Percentiles rank a stretch among this genome's conserved stretches.
phyloP scores from a whole-genome alignment of 2,888 invertebrate genomes.

The Sinopyrophorus schimmeli region DNA sequence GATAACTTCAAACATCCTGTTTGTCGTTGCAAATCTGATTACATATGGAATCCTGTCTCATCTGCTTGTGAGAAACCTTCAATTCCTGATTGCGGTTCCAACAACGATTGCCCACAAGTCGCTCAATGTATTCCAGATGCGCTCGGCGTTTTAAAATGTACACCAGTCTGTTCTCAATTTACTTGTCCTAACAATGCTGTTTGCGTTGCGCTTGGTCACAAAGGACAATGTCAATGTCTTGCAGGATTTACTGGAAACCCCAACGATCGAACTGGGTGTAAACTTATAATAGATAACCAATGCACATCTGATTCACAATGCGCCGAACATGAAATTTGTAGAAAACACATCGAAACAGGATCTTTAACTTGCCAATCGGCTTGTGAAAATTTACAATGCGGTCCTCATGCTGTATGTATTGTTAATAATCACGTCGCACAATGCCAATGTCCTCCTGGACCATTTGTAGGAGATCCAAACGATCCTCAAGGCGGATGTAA shows the following conservation, averaged over 20 bases:
- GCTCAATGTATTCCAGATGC: constrained; percentile 82
- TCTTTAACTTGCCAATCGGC: constrained; percentile 73
- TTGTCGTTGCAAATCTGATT: constrained; percentile 79
- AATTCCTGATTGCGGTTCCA: constrained; percentile 75
- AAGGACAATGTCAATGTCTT: constrained; percentile 81
- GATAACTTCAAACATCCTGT: constrained; percentile 69
- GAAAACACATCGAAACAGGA: constrained; percentile 60
- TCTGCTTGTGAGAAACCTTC: constrained; percentile 86
- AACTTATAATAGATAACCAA: constrained; percentile 70
- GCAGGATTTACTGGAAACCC: constrained; percentile 86
- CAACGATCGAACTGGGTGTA: constrained; percentile 86
- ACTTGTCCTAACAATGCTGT: constrained; percentile 84
- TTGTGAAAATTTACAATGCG: constrained; percentile 77
- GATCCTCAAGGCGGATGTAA: constrained; percentile 74
- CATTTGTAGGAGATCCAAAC: constrained; percentile 84
- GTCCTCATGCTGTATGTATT: constrained; percentile 84
- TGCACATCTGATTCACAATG: constrained; percentile 83
- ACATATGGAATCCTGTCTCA: constrained; percentile 80
- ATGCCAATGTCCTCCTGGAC: constrained; percentile 87
- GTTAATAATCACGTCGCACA: constrained; percentile 88
- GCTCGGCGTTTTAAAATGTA: constrained; percentile 82
- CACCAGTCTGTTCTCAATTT: constrained; percentile 75
- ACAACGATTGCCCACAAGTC: constrained; percentile 70
- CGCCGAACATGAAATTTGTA: constrained; percentile 79
- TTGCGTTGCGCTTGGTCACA: constrained; percentile 74